A percentile compares a stretch with the other conserved stretches of the same genome.
Conservation (phyloP, 1,140 invertebrate genomes). For the Drosophila hydei region DNA sequence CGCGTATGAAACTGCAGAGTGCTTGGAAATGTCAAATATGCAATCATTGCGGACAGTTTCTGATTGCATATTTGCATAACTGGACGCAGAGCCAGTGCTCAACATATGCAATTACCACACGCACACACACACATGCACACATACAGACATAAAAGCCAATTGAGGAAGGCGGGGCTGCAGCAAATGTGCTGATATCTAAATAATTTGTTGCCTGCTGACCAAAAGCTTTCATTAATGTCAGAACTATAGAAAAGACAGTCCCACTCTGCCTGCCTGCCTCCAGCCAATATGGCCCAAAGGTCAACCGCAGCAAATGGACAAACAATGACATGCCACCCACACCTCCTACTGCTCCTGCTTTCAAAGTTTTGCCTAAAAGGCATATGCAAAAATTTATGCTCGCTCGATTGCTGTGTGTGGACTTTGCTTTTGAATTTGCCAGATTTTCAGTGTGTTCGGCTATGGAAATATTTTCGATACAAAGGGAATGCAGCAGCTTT, state of each 20-base stretch:
- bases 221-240: constrained; percentile 47
- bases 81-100: constrained; percentile 42
- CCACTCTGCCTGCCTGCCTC: background rate
- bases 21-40: background rate
- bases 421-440: background rate
- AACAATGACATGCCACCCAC: constrained; percentile 30
- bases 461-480: background rate
- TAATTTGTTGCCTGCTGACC: constrained; percentile 55
- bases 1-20: constrained; percentile 11
- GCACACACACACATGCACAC: constrained; percentile 19
- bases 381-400: constrained; percentile 30
- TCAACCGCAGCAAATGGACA: constrained; percentile 37
- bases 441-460: background rate
- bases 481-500: too few relatives aligned
- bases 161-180: background rate
- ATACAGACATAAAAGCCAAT: constrained; percentile 11
- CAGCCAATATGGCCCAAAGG: constrained; percentile 15
- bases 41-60: constrained; percentile 37
- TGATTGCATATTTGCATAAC: constrained; percentile 67
- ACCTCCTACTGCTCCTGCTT: background rate
- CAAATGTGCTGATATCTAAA: constrained; percentile 58
- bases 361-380: background rate
- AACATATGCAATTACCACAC: constrained; percentile 59
- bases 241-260: constrained; percentile 1
- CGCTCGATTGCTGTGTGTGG: constrained; percentile 15